These are phyloP conservation scores for Bolinopsis microptera DNA, from an alignment of 37 sponge, comb jelly and placozoan species.

Conservation along the genomic window DNA sequence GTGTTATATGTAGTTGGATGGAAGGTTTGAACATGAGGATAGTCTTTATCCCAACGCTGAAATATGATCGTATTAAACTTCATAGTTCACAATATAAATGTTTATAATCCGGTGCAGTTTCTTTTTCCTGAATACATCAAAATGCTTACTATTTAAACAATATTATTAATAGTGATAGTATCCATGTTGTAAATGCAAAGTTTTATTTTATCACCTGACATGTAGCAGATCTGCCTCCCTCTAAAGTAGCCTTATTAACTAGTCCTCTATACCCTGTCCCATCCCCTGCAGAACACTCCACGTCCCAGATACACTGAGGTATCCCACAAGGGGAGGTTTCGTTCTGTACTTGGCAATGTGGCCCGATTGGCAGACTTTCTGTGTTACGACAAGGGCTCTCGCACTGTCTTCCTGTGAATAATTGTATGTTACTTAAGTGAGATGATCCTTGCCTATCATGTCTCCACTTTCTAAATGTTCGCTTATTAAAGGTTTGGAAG, in stretches of 20 bases:
- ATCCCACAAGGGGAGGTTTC: conserved; percentile 3
- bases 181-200: too few relatives aligned
- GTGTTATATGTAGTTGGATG: conserved; percentile 39
- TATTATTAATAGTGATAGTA: too few relatives aligned
- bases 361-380: not conserved
- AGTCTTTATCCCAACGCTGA: conserved; percentile 23
- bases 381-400: not conserved
- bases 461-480: too few relatives aligned
- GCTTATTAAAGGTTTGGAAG: too few relatives aligned
- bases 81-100: too few relatives aligned
- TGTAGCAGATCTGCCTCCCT: not conserved
- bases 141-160: too few relatives aligned
- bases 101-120: too few relatives aligned
- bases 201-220: conserved; percentile 54
- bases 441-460: too few relatives aligned
- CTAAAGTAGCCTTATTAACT: not conserved
- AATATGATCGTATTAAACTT: too few relatives aligned
- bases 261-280: conserved; percentile 19
- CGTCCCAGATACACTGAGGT: conserved; percentile 62
- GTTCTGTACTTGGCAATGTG: not conserved
- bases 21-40: not conserved
- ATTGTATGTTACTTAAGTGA: too few relatives aligned
- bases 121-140: too few relatives aligned
- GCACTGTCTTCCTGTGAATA: too few relatives aligned
- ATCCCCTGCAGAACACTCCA: conserved; percentile 48